Base-by-base conservation (phyloP, 1,140 invertebrate species). In the Orchesella cincta region DNA sequence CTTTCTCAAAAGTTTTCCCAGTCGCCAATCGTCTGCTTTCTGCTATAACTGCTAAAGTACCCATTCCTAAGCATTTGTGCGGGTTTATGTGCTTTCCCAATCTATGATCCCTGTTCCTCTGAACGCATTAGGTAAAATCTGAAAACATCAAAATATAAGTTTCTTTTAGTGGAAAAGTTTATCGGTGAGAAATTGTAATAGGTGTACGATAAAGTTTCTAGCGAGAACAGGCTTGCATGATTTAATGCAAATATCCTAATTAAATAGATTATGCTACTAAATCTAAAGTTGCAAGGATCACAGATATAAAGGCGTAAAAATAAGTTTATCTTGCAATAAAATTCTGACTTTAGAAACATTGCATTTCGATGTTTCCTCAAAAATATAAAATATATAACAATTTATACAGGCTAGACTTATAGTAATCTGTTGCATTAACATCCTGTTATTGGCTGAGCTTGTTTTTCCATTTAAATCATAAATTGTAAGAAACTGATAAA, bases 161-260 rank as follows among this genome's bases (percentile, higher is more conserved):
- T 67, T 67, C 31, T 67, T 67, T 67, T 31, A 67, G 62, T 67
- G 62, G 62, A 67, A 67, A 67, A 67, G 28, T 67, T 67, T 67
- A 8, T 57, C 8, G 26, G n/a, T 67, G 62, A 46, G n/a, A 57
- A 57, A 57, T 57, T 57, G 54, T 57, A 57, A 23, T 23, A 23
- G n/a, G 12, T 8, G 8, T 57, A 12, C n/a, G n/a, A n/a, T n/a
- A n/a, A n/a, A n/a, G 14, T 16, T 14, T 12, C 54, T 57, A 57
- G 8, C 20, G 8, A 46, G 54, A 14, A 26, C 8, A 16, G 54
- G 26, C 54, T 62, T 26, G 31, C 2, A n/a, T 67, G 62, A 67
- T 67, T 67, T 67, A 67, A 67, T 67, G 62, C 31, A 67, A 33
- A 67, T 29, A 29, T 67, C 26, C 28, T 67, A 67, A 67, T 67